Evolutionary conservation across 2,888 invertebrate species (phyloP).

Genomic region (Luperina nickerlii): DNA sequence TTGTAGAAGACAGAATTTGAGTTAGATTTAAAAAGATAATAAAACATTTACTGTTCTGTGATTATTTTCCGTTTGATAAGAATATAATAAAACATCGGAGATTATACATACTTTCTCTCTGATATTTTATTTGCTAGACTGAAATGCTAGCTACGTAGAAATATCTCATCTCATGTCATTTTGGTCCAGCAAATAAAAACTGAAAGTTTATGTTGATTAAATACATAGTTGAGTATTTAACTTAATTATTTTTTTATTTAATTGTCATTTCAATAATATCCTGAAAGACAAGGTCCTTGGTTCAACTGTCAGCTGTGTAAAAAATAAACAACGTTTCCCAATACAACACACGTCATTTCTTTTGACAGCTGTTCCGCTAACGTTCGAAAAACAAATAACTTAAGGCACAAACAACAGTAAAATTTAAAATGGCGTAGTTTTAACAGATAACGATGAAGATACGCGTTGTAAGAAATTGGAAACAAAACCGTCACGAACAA

Average conservation of each 20-base stretch:
- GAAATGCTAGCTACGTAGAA: too few relatives aligned
- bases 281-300: neutral
- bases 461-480: neutral
- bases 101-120: neutral
- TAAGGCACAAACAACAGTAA: neutral
- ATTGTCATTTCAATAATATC: neutral
- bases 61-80: neutral
- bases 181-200: too few relatives aligned
- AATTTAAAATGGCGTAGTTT: constrained; percentile 6
- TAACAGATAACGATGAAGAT: neutral
- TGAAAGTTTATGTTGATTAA: neutral
- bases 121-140: too few relatives aligned
- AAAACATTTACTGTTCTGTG: neutral
- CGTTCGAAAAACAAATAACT: constrained; percentile 10
- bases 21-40: too few relatives aligned
- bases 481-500: neutral
- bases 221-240: neutral
- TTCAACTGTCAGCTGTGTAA: neutral
- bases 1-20: neutral
- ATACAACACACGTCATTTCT: constrained; percentile 7
- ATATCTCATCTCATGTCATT: too few relatives aligned
- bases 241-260: neutral
- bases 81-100: neutral
- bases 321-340: constrained; percentile 1
- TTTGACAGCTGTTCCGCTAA: constrained; percentile 20